Conservation (phyloP, 2,113 vertebrate species). For the Stigmatopora nigra region DNA sequence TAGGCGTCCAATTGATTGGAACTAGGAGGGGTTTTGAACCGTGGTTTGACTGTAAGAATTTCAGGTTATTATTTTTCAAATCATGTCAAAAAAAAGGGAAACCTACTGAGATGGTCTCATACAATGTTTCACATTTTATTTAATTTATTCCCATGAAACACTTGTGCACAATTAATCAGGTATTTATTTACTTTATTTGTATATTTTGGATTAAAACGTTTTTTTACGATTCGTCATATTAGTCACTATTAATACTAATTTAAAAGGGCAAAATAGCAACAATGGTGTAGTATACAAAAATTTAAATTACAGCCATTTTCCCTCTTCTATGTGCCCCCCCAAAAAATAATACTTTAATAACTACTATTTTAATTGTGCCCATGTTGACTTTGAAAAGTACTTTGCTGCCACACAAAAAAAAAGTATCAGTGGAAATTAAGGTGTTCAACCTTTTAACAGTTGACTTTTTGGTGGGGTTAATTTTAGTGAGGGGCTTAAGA, state of each 20-base stretch:
- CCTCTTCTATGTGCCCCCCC: background rate
- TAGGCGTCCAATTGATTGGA: too few relatives aligned
- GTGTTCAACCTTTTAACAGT: too few relatives aligned
- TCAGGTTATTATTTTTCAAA: conserved; percentile 32
- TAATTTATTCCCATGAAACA: background rate
- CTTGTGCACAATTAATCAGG: background rate
- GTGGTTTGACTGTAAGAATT: conserved; percentile 8
- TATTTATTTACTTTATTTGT: background rate
- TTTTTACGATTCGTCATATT: background rate
- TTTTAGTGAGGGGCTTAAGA: too few relatives aligned
- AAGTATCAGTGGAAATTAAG: too few relatives aligned
- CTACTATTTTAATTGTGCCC: too few relatives aligned
- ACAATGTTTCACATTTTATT: conserved; percentile 34
- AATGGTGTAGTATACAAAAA: background rate
- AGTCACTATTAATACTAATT: background rate
- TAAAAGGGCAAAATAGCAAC: background rate
- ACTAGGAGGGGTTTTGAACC: background rate
- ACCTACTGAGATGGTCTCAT: conserved; percentile 53
- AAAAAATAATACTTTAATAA: background rate
- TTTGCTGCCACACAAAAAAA: too few relatives aligned
- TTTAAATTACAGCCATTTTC: background rate
- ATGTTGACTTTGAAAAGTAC: too few relatives aligned
- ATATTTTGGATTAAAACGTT: background rate
- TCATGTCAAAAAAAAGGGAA: conserved; percentile 40
- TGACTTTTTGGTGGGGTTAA: too few relatives aligned